These are phyloP conservation scores for Erebia ligea DNA, from an alignment of 2,888 invertebrate genomes.

Conservation along the genomic window DNA sequence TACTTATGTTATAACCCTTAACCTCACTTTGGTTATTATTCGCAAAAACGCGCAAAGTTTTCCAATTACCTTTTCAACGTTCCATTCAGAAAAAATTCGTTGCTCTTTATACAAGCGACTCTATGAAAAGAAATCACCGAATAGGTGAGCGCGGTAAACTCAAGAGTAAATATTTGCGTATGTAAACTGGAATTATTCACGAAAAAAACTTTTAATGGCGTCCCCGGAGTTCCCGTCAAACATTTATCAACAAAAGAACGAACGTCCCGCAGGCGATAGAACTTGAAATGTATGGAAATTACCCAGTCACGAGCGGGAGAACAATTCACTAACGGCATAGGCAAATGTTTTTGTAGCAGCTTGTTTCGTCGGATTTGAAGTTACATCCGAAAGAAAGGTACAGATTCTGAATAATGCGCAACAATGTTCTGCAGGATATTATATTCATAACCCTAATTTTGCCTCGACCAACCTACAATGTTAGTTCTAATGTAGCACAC, in stretches of 20 bases:
- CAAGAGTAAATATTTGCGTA: conserved; percentile 82
- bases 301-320: conserved; percentile 82
- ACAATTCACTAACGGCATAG: conserved; percentile 83
- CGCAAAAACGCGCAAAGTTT: conserved; percentile 58
- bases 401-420: conserved; percentile 15
- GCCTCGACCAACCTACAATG: background rate
- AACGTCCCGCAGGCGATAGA: conserved; percentile 83
- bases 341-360: conserved; percentile 82
- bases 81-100: conserved; percentile 67
- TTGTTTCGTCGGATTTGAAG: conserved; percentile 75
- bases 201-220: conserved; percentile 84
- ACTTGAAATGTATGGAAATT: conserved; percentile 84
- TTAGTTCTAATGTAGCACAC: background rate
- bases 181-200: conserved; percentile 83
- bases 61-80: conserved; percentile 77
- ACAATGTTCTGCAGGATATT: conserved; percentile 18
- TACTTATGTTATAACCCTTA: conserved; percentile 21
- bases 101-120: conserved; percentile 72
- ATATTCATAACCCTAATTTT: conserved; percentile 23
- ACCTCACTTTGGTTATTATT: conserved; percentile 32
- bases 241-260: conserved; percentile 84
- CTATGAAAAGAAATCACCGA: conserved; percentile 81
- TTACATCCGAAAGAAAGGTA: conserved; percentile 50
- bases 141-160: conserved; percentile 81
- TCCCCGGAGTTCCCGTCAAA: conserved; percentile 83